Base-by-base conservation (phyloP, 92 coral and sea anemone species). In the Zoanthus gigantus region DNA sequence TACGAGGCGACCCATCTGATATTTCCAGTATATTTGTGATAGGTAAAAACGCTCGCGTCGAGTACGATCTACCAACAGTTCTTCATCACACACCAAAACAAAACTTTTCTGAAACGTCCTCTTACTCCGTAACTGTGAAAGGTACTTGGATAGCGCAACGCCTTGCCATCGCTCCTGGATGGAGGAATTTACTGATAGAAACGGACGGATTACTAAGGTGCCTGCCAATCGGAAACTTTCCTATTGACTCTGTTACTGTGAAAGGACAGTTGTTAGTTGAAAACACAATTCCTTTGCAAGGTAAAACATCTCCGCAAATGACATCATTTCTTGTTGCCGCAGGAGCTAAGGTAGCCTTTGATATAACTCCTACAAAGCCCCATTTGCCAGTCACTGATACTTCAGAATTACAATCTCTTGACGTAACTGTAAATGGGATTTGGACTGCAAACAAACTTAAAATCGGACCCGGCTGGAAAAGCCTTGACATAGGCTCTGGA, bases 161-260 rank as follows among this genome's bases (percentile, higher is more conserved):
- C 54, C 93, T 94, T 1, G 90, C 86, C 30, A 94, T 94, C 57
- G 89, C 87, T 68, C 98, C 98, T 13, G 98, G 98, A 32, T 95
- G 98, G 96, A 91, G 90, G 79, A 86, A 79, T 11, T 89, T 95
- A 47, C 73, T 90, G 4, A 92, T 95, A 29, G 92, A 94, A 66
- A 44, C 77, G 37, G 87, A 87, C 3, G 99, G 99, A 32, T 63
- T 18, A 32, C 88, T 95, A 74, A 86, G 86, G 72, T 91, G 90
- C 84, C 87, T 90, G 10, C 95, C 96, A 15, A 93, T 90, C 5
- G 89, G 91, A 42, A 76, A 83, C 34, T 96, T 87, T 61, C 87
- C 88, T 31, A 77, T 91, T 31, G 91, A 96, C 83, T 80, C 73
- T 44, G 74, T 94, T 30, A 57, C 72, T 71, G 89, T 96, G 6